These are phyloP conservation scores for Cheilosia scutellata DNA, from an alignment of 2,888 invertebrate species.

Conservation along the genomic window DNA sequence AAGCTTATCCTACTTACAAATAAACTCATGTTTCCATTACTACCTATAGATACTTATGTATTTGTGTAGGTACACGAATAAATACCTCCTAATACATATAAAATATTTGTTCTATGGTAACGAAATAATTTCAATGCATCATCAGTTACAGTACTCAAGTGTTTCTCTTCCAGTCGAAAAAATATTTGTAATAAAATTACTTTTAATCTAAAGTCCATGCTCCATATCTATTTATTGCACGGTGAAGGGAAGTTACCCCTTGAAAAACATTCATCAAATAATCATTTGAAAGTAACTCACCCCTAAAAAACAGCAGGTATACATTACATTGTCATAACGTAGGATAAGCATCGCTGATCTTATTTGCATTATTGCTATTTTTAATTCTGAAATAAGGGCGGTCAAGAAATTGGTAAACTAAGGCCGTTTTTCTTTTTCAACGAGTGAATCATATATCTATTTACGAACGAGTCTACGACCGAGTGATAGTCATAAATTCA, in stretches of 20 bases:
- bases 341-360: background rate
- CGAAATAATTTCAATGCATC: constrained; percentile 34
- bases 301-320: background rate
- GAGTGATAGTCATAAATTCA: too few species aligned
- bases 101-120: constrained; percentile 3
- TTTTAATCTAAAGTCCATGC: constrained; percentile 9
- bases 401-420: background rate
- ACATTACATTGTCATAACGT: background rate
- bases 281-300: background rate
- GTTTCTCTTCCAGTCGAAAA: constrained; percentile 45
- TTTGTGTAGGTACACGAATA: background rate
- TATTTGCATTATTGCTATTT: background rate
- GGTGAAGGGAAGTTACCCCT: background rate
- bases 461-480: too few species aligned
- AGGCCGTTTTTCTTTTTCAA: background rate
- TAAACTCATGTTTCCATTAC: too few species aligned
- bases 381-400: background rate
- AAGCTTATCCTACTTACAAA: too few species aligned
- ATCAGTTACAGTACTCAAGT: constrained; percentile 46
- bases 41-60: too few species aligned
- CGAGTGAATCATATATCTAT: too few species aligned
- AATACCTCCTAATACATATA: background rate
- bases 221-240: background rate
- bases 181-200: constrained; percentile 4
- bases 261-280: background rate